A percentile compares a stretch with the other conserved stretches of the same genome.
Evolutionary conservation across 2,113 vertebrate genomes (phyloP).

Genomic region (Polyodon spathula): DNA sequence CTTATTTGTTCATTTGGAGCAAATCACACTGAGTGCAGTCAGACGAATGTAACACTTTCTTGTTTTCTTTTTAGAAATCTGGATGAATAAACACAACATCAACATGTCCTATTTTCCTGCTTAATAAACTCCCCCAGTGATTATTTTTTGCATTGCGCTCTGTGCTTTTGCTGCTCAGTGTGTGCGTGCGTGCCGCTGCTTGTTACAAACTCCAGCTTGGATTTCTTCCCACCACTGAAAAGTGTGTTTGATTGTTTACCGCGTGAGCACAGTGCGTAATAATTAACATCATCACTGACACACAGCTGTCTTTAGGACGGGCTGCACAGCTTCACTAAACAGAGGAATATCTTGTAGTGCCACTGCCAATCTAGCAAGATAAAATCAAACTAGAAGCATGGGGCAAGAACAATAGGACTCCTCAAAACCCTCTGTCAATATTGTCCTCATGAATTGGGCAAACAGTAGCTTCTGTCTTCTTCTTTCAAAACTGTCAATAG

Average conservation of each 20-base stretch:
- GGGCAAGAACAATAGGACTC: background rate
- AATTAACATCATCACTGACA: constrained; percentile 4
- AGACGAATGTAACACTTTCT: too few species aligned
- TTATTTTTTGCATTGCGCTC: background rate
- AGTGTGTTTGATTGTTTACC: background rate
- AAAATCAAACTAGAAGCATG: background rate
- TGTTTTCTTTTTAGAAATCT: too few species aligned
- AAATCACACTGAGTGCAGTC: too few species aligned
- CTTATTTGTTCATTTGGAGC: too few species aligned
- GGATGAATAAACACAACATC: too few species aligned
- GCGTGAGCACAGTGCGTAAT: background rate
- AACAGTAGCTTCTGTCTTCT: too few species aligned
- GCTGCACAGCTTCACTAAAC: background rate
- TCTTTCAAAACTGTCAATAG: background rate
- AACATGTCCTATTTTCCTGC: too few species aligned
- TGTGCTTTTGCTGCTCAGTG: background rate
- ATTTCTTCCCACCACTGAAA: constrained; percentile 1
- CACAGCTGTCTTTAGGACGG: background rate
- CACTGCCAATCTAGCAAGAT: background rate
- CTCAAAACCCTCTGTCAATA: background rate
- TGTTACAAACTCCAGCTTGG: background rate
- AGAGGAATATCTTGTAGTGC: background rate
- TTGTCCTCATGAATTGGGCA: background rate
- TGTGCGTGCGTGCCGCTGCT: background rate
- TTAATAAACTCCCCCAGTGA: background rate